Conservation (phyloP, 2,797 vertebrate genomes). For the Syngnathus acus region DNA sequence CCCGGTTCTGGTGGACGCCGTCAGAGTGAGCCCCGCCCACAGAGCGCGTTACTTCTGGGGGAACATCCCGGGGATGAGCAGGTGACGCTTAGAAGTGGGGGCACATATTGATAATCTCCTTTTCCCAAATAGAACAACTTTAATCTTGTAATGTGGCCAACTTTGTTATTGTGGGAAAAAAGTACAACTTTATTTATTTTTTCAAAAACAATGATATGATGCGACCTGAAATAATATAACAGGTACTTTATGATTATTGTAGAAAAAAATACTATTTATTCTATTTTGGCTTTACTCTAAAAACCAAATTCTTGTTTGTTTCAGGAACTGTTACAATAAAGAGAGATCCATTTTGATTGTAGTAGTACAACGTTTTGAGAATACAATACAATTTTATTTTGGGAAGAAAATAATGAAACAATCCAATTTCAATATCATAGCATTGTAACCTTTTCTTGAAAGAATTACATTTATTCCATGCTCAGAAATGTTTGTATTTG, state of each 20-base stretch:
- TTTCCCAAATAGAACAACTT: neutral
- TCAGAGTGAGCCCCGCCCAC: slow-evolving; percentile 85
- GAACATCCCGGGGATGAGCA: slow-evolving; percentile 92
- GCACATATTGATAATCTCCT: neutral
- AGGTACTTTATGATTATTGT: neutral
- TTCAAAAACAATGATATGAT: no score
- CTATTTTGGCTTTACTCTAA: no score
- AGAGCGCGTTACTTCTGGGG: slow-evolving; percentile 90
- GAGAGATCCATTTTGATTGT: neutral
- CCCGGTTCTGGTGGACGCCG: slow-evolving; percentile 85
- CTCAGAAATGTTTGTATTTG: neutral
- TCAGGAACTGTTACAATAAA: neutral
- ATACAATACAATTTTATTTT: neutral
- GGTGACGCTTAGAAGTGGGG: slow-evolving; percentile 55
- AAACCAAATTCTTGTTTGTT: neutral
- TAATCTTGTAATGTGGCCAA: neutral
- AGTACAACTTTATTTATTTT: neutral
- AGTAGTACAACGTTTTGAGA: neutral
- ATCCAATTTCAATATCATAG: no score
- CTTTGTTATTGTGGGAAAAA: neutral
- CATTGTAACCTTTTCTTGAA: neutral
- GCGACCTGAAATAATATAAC: no score
- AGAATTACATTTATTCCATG: neutral
- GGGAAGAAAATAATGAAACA: no score
- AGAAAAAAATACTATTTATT: neutral